A percentile compares a stretch with the other conserved stretches of the same genome.
Evolutionary conservation across 2,113 vertebrate genomes (phyloP).

Genomic region (Daubentonia madagascariensis): DNA sequence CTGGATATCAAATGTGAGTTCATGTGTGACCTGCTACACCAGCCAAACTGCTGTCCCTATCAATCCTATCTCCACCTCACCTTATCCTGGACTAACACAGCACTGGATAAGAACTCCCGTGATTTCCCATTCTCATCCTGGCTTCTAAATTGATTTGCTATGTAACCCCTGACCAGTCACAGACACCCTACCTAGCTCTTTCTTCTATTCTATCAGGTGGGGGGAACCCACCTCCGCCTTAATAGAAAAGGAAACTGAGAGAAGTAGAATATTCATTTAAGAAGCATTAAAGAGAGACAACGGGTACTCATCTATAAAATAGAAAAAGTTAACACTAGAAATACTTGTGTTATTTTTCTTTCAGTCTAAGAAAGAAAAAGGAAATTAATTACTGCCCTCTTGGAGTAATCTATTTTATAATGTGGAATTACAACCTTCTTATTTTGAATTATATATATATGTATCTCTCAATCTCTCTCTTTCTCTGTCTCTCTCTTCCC

Average conservation of each 20-base stretch:
- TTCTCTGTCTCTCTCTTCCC: background rate
- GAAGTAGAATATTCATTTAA: background rate
- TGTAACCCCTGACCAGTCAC: background rate
- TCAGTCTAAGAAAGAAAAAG: background rate
- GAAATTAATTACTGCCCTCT: background rate
- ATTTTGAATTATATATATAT: background rate
- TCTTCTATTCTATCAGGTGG: background rate
- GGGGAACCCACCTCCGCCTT: background rate
- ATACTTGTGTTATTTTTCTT: background rate
- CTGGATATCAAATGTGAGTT: conserved; percentile 58
- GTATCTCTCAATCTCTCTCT: background rate
- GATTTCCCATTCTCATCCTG: background rate
- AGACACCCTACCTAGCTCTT: background rate
- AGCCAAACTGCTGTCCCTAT: background rate
- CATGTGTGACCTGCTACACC: background rate
- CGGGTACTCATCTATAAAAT: background rate
- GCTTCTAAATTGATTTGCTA: background rate
- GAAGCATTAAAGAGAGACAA: background rate
- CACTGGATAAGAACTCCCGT: background rate
- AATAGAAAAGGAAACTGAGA: background rate
- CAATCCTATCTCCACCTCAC: background rate
- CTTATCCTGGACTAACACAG: background rate
- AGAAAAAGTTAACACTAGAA: background rate
- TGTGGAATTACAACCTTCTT: background rate
- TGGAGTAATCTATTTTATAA: background rate